phyloP scores from a whole-genome alignment of 2,888 invertebrate genomes.

The Psylliodes chrysocephalus region DNA sequence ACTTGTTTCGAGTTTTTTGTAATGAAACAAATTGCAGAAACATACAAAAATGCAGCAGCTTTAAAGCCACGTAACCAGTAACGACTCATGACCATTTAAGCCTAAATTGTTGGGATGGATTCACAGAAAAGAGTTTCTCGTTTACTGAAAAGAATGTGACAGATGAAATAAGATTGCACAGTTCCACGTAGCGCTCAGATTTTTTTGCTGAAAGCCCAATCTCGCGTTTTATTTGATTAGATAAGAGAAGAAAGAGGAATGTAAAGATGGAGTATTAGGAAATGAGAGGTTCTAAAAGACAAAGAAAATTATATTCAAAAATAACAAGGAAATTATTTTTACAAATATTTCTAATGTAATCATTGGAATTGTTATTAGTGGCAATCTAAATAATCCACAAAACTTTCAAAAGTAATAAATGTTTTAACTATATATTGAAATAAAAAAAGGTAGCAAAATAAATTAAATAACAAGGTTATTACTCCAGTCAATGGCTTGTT shows the following conservation, averaged over 20 bases:
- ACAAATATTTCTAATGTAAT: too few relatives aligned
- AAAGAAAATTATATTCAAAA: background rate
- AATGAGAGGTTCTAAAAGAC: slow-evolving; percentile 6
- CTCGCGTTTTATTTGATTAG: slow-evolving; percentile 35
- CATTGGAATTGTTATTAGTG: too few relatives aligned
- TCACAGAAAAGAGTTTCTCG: slow-evolving; percentile 17
- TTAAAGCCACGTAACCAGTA: slow-evolving; percentile 24
- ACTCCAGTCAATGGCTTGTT: too few relatives aligned
- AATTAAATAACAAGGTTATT: too few relatives aligned
- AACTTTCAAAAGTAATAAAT: too few relatives aligned
- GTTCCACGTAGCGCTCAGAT: background rate
- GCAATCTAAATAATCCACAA: too few relatives aligned
- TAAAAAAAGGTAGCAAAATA: too few relatives aligned
- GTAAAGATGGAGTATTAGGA: slow-evolving; percentile 12
- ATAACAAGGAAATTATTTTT: too few relatives aligned
- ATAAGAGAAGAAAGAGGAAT: slow-evolving; percentile 10
- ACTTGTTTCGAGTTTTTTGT: too few relatives aligned
- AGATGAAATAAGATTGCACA: slow-evolving; percentile 30
- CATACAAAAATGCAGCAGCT: slow-evolving; percentile 10
- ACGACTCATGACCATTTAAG: slow-evolving; percentile 15
- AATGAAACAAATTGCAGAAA: too few relatives aligned
- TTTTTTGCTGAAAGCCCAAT: slow-evolving; percentile 29
- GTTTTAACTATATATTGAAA: too few relatives aligned
- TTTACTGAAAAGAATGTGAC: slow-evolving; percentile 28
- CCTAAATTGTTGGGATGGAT: slow-evolving; percentile 25